These are phyloP conservation scores for Spodoptera exigua DNA, from an alignment of 2,888 invertebrate genomes.

Conservation along the genomic window DNA sequence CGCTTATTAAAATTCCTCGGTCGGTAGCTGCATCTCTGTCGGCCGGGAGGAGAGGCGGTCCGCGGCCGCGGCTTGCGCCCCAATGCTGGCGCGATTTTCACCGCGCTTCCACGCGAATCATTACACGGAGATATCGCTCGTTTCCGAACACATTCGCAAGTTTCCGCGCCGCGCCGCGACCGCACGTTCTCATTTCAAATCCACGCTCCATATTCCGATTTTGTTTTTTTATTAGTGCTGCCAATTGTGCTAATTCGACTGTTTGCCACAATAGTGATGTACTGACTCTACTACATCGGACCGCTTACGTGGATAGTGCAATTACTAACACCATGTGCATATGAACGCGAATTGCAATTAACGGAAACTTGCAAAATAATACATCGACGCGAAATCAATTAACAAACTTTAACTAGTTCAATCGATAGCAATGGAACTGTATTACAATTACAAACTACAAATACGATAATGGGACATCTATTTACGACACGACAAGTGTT, in stretches of 20 bases:
- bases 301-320: constrained; percentile 64
- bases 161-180: constrained; percentile 61
- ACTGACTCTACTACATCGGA: constrained; percentile 52
- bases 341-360: constrained; percentile 45
- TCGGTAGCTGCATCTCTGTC: constrained; percentile 86
- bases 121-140: constrained; percentile 73
- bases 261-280: constrained; percentile 65
- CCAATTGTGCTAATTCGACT: constrained; percentile 67
- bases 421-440: constrained; percentile 36
- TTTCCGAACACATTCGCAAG: constrained; percentile 71
- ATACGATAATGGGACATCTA: constrained; percentile 46
- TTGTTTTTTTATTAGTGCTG: constrained; percentile 57
- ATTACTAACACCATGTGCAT: constrained; percentile 62
- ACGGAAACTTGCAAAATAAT: constrained; percentile 41
- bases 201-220: constrained; percentile 49
- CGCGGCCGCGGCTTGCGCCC: constrained; percentile 78
- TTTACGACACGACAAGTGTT: constrained; percentile 36
- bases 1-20: constrained; percentile 89
- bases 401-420: constrained; percentile 18
- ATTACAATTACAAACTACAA: constrained; percentile 49
- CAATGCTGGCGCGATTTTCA: constrained; percentile 87
- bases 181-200: constrained; percentile 59
- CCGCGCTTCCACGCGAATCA: constrained; percentile 86
- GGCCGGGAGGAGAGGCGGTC: constrained; percentile 78
- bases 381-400: constrained; percentile 28